Percentiles rank a stretch among this genome's conserved stretches.
These are phyloP conservation scores for Chunga burmeisteri DNA, from an alignment of 2,113 vertebrate genomes.

Conservation along the genomic window DNA sequence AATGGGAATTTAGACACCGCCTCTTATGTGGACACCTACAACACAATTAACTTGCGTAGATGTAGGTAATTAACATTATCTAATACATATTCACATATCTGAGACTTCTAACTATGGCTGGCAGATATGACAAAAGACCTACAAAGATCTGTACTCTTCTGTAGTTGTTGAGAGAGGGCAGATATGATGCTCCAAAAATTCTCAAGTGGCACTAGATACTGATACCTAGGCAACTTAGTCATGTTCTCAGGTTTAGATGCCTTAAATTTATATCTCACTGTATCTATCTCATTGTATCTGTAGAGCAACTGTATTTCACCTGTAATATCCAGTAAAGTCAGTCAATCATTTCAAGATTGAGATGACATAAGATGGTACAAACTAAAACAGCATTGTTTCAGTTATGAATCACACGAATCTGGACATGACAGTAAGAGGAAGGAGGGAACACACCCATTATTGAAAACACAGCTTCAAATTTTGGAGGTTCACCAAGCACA, in stretches of 20 bases:
- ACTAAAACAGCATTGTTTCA: neutral
- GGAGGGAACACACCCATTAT: neutral
- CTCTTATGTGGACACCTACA: neutral
- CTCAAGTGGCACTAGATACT: neutral
- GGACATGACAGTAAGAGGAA: neutral
- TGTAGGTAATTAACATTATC: neutral
- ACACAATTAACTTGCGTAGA: neutral
- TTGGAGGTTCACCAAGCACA: neutral
- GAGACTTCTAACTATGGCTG: neutral
- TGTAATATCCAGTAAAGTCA: neutral
- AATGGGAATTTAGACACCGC: neutral
- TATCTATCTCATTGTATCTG: neutral
- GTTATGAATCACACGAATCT: neutral
- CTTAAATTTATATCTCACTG: neutral
- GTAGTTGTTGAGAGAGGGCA: neutral
- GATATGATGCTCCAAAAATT: neutral
- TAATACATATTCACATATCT: neutral
- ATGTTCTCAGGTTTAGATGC: neutral
- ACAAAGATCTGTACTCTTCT: neutral
- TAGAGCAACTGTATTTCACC: neutral
- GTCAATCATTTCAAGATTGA: neutral
- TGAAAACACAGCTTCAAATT: neutral
- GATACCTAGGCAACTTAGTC: neutral
- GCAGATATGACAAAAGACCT: neutral
- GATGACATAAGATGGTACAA: neutral